These are phyloP conservation scores for Ammodytes marinus DNA, from an alignment of 2,113 vertebrate genomes.

Conservation along the genomic window DNA sequence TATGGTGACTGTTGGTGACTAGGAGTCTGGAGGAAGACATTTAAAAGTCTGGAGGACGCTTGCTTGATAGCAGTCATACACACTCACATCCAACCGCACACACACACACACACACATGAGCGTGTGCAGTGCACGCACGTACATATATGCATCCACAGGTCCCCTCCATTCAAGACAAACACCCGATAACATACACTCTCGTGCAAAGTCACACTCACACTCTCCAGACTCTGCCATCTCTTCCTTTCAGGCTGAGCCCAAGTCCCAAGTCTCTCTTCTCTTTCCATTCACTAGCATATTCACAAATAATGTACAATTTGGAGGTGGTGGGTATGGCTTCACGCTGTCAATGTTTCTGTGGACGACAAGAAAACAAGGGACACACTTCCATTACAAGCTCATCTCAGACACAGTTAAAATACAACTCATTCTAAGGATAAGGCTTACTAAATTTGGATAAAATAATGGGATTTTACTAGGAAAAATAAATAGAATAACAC, in stretches of 20 bases:
- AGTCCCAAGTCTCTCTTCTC: conserved; percentile 56
- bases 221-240: conserved; percentile 60
- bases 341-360: conserved; percentile 71
- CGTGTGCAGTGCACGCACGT: conserved; percentile 34
- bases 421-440: not conserved
- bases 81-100: conserved; percentile 18
- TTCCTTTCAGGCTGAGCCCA: conserved; percentile 37
- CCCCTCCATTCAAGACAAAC: conserved; percentile 22
- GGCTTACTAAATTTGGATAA: not conserved
- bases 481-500: not conserved
- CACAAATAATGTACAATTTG: conserved; percentile 85
- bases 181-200: conserved; percentile 21
- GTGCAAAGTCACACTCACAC: conserved; percentile 38
- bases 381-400: not conserved
- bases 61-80: conserved; percentile 39
- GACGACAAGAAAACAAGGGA: conserved; percentile 52
- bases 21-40: conserved; percentile 60
- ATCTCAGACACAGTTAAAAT: not conserved
- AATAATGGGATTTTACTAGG: not conserved
- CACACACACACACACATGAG: conserved; percentile 25
- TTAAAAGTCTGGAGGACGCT: conserved; percentile 59
- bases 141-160: conserved; percentile 40
- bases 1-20: conserved; percentile 72
- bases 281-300: conserved; percentile 80
- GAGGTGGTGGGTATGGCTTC: conserved; percentile 55